Evolutionary conservation across 2,888 invertebrate genomes (phyloP).

Genomic region (Eristalinus sepulchralis): DNA sequence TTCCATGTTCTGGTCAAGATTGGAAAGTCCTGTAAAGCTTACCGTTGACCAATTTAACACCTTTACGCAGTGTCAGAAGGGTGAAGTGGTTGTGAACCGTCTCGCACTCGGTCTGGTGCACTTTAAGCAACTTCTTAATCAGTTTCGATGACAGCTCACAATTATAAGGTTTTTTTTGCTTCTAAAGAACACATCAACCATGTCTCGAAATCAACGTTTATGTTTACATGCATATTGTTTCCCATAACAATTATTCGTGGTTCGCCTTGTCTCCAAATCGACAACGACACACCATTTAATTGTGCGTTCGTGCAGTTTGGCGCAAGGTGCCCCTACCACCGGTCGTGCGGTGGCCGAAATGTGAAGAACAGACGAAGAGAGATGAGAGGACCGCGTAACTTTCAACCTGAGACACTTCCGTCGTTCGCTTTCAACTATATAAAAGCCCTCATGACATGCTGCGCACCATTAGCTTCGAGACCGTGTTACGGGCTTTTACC

Average conservation of each 20-base stretch:
- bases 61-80: too few relatives aligned
- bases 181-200: not conserved
- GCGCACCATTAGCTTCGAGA: constrained; percentile 50
- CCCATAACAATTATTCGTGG: not conserved
- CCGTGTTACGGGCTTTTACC: constrained; percentile 10
- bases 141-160: not conserved
- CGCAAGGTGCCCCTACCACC: constrained; percentile 40
- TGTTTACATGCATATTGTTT: not conserved
- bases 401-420: constrained; percentile 53
- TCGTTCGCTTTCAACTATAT: constrained; percentile 50
- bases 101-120: too few relatives aligned
- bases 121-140: too few relatives aligned
- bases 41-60: too few relatives aligned
- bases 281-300: constrained; percentile 50
- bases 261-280: not conserved
- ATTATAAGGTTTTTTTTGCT: not conserved
- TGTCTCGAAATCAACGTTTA: not conserved
- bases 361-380: constrained; percentile 17
- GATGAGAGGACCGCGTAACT: constrained; percentile 43
- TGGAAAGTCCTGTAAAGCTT: too few relatives aligned
- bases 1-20: too few relatives aligned
- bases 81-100: too few relatives aligned
- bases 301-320: constrained; percentile 59
- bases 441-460: constrained; percentile 37
- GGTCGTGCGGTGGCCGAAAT: not conserved